Percentiles rank a stretch among this genome's conserved stretches.
Evolutionary conservation across 2,113 vertebrate genomes (phyloP).

Genomic region (Tonatia bakeri): DNA sequence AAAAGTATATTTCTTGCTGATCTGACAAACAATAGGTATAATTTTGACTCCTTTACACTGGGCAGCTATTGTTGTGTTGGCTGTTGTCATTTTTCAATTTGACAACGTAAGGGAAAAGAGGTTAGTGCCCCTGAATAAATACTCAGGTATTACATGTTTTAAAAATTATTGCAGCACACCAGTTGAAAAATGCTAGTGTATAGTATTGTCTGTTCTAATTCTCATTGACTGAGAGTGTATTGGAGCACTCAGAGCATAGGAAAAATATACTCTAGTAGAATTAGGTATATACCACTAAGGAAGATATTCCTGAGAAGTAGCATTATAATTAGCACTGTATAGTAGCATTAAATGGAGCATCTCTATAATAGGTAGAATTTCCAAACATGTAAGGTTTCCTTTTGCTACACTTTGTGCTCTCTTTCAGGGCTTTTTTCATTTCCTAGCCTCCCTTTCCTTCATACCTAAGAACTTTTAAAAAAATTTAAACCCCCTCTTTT

Average conservation of each 20-base stretch:
- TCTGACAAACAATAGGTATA: not conserved
- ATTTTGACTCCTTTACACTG: not conserved
- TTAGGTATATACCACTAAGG: constrained; percentile 36
- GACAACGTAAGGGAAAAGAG: not conserved
- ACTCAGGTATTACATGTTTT: not conserved
- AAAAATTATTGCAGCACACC: not conserved
- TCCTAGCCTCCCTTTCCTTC: constrained; percentile 16
- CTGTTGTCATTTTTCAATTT: not conserved
- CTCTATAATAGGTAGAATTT: constrained; percentile 38
- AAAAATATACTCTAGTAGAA: not conserved
- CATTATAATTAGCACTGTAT: constrained; percentile 33
- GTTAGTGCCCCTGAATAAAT: not conserved
- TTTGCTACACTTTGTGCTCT: constrained; percentile 43
- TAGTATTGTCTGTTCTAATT: constrained; percentile 25
- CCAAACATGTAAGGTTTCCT: constrained; percentile 1
- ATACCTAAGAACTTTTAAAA: not conserved
- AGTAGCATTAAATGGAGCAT: constrained; percentile 38
- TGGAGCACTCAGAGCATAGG: constrained; percentile 22
- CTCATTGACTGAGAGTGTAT: constrained; percentile 35
- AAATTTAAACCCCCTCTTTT: not conserved
- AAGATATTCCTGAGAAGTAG: constrained; percentile 46
- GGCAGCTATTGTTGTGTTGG: not conserved
- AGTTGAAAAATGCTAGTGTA: not conserved
- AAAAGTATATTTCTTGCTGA: not conserved
- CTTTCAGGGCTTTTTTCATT: constrained; percentile 29